Evolutionary conservation across 2,113 vertebrate species (phyloP), one percentile per base, ranked within the genome.

Genomic region (Sylvilagus bachmani): DNA sequence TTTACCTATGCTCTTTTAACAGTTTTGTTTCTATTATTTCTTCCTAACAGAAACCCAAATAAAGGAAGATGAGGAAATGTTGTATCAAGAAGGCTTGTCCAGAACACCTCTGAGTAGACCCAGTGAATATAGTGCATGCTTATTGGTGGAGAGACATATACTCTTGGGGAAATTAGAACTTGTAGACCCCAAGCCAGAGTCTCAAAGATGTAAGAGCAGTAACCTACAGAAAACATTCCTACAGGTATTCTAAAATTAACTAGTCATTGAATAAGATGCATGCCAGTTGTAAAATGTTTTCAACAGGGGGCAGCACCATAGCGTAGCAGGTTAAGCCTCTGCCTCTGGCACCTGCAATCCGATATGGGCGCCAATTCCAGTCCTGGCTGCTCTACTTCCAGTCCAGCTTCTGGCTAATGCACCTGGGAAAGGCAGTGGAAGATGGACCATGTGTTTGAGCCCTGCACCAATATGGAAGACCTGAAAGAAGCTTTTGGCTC

Each of bases 31-130:
- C 67, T 95, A 33, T 82, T 89, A 25, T 94, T 95, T 94, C 75
- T 97, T 91, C 33, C 61, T 93, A 97, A 66, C 97, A 99, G 99
- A 99, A 96, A 96, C 94, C 49, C 98, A 99, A 97, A 98, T 98
- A 97, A 99, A 99, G 94, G 99, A 99, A 98, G 97, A 99, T 79
- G 97, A 98, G 74, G 99, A 99, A 98, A 98, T 99, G 99, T 95
- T 99, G 98, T 98, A 98, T 93, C 99, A 99, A 97, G 99, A 99
- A 95, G 99, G 98, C 33, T 97, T 99, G 4, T 98, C 97, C 5
- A 98, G 99, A 90, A 98, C 99, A 71, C 98, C 98, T 75, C 97
- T 98, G 96, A 99, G 98, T 93, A 98, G 98, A 73, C 96, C 98
- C 95, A 98, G 99, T 10, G 99, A 99, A 66, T 99, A 99, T 97